Conservation (phyloP, 2,888 invertebrate species). For the Argyresthia albistria region DNA sequence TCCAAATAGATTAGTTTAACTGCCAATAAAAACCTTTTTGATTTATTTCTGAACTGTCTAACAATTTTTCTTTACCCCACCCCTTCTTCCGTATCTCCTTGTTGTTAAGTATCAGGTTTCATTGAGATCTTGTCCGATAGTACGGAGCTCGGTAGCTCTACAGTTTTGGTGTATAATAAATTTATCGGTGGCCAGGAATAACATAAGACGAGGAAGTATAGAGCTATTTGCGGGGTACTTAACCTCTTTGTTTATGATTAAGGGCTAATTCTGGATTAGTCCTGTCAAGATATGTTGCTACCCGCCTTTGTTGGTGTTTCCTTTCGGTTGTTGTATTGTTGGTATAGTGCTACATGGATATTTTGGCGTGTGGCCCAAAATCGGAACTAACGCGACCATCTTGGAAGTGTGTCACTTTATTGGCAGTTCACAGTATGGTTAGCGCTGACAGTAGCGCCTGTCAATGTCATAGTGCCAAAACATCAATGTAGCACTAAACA, state of each 20-base stretch:
- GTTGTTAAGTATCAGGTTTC: too few species aligned
- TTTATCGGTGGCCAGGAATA: constrained; percentile 6
- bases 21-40: background rate
- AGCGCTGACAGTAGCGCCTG: too few species aligned
- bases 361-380: too few species aligned
- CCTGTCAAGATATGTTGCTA: background rate
- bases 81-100: background rate
- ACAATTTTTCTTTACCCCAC: background rate
- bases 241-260: constrained; percentile 49
- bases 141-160: too few species aligned
- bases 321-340: background rate
- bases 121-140: too few species aligned
- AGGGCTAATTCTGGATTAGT: constrained; percentile 36
- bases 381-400: too few species aligned
- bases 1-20: background rate
- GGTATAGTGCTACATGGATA: too few species aligned
- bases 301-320: background rate
- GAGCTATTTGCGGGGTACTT: constrained; percentile 44
- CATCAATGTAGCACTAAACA: too few species aligned
- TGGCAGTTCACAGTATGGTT: too few species aligned
- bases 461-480: too few species aligned
- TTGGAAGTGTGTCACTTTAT: too few species aligned
- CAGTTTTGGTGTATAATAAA: background rate
- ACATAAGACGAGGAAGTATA: constrained; percentile 13
- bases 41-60: background rate